Percentiles rank a stretch among this genome's conserved stretches.
phyloP scores from a whole-genome alignment of 2,113 vertebrate species.

The Smithornis capensis region DNA sequence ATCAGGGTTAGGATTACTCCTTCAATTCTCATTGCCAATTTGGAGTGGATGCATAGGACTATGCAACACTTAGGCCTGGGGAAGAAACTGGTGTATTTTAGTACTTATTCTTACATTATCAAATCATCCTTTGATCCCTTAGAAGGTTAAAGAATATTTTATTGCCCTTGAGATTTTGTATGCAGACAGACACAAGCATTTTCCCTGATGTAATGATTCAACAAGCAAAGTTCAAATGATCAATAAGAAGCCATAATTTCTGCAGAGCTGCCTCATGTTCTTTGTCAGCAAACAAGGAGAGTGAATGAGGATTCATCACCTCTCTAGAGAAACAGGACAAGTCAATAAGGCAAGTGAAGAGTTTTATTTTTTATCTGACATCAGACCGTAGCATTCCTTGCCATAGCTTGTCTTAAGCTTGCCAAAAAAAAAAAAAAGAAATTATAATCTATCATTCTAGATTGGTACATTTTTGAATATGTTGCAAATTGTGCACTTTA shows the following conservation, averaged over 20 bases:
- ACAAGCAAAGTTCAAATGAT: constrained; percentile 23
- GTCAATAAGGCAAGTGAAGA: background rate
- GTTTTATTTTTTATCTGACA: background rate
- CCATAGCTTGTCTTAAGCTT: background rate
- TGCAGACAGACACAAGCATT: background rate
- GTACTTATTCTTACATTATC: background rate
- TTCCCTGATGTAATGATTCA: background rate
- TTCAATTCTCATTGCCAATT: background rate
- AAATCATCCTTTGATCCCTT: background rate
- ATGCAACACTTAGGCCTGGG: background rate
- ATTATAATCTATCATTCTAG: background rate
- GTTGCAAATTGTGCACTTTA: background rate
- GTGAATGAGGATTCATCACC: background rate
- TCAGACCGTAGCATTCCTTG: background rate
- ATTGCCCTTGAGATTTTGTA: background rate
- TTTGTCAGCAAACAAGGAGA: background rate
- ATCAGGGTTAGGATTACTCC: background rate
- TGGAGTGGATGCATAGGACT: background rate
- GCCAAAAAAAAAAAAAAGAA: background rate
- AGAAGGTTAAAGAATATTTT: background rate
- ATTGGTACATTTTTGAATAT: background rate
- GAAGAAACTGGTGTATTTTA: background rate
- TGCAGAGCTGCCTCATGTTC: background rate
- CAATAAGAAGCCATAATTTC: background rate
- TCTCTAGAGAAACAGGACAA: background rate